Conservation (phyloP, 2,113 vertebrate species). For the Procapra przewalskii region DNA sequence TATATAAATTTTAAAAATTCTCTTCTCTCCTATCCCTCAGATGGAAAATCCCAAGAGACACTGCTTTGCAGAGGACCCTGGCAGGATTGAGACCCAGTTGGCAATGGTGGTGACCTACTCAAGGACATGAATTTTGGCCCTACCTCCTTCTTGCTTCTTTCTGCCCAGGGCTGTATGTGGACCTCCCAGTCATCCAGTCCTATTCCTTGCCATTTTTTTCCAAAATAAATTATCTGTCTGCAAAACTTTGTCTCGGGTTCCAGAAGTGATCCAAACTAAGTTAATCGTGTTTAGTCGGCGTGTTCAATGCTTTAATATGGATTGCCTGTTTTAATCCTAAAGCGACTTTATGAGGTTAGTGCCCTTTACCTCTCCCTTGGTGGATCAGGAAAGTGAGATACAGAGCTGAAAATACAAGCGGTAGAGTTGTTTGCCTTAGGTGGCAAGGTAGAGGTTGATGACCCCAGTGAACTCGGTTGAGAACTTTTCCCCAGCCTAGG, state of each 20-base stretch:
- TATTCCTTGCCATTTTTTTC: not conserved
- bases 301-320: not conserved
- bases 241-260: not conserved
- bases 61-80: not conserved
- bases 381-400: not conserved
- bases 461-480: not conserved
- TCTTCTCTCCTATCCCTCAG: not conserved
- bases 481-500: not conserved
- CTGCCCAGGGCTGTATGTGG: not conserved
- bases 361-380: not conserved
- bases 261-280: not conserved
- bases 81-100: not conserved
- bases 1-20: not conserved
- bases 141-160: not conserved
- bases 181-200: not conserved
- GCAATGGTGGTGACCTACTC: not conserved
- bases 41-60: not conserved
- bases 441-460: not conserved
- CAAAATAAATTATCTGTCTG: not conserved
- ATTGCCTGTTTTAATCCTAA: not conserved
- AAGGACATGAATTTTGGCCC: not conserved
- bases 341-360: not conserved
- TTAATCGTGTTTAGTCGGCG: not conserved
- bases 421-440: not conserved
- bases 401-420: not conserved